phyloP scores from a whole-genome alignment of 2,113 vertebrate species.

The Mustelus asterias region DNA sequence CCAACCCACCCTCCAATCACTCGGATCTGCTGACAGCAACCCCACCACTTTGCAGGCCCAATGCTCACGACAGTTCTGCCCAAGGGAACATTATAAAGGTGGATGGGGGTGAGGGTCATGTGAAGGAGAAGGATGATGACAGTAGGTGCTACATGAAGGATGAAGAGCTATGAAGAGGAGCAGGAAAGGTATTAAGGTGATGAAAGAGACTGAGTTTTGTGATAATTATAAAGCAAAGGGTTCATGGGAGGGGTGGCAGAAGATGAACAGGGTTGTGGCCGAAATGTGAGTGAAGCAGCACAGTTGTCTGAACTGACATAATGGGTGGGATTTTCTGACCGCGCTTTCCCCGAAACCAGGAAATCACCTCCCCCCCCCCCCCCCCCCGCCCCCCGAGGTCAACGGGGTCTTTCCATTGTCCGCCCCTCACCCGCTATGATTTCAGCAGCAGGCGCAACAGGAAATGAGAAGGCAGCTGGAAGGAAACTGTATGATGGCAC shows the following conservation, averaged over 20 bases:
- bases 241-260: neutral
- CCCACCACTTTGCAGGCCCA: neutral
- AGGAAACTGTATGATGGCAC: neutral
- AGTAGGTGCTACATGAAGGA: neutral
- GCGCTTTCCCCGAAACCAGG: too few species aligned
- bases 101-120: neutral
- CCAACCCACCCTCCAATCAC: neutral
- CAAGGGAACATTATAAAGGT: neutral
- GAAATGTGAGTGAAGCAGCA: neutral
- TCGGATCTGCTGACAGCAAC: neutral
- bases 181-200: neutral
- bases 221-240: neutral
- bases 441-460: too few species aligned
- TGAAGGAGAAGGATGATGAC: neutral
- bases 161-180: neutral
- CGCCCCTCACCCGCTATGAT: too few species aligned
- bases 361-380: too few species aligned
- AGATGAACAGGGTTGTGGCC: neutral
- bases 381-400: too few species aligned
- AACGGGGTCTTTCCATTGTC: too few species aligned
- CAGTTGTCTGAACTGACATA: neutral
- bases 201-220: neutral
- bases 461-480: neutral
- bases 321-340: too few species aligned
- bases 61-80: neutral